Conservation (phyloP, 2,113 vertebrate species). For the Atlantisia rogersi region DNA sequence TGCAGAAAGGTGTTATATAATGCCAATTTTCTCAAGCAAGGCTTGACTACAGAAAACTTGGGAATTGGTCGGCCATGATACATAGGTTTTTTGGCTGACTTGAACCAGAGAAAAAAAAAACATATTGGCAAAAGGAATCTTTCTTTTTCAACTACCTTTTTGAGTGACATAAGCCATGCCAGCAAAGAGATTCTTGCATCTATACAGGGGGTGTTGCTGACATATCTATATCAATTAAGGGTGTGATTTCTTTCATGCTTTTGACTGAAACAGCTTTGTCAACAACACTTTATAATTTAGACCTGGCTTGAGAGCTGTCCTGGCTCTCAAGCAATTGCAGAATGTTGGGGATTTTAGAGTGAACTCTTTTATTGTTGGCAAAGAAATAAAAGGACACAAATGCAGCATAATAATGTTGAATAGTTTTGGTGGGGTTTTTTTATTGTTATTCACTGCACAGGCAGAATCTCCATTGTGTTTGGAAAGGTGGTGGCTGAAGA, state of each 20-base stretch:
- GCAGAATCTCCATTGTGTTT: conserved; percentile 12
- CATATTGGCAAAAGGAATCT: not conserved
- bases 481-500: conserved; percentile 27
- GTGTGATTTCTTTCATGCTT: conserved; percentile 60
- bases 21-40: not conserved
- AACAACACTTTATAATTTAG: conserved; percentile 65
- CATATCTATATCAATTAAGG: conserved; percentile 58
- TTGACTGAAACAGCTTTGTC: conserved; percentile 51
- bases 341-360: conserved; percentile 22
- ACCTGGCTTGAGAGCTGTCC: conserved; percentile 57
- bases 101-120: not conserved
- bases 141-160: conserved; percentile 26
- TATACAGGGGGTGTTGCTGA: conserved; percentile 49
- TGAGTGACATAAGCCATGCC: conserved; percentile 36
- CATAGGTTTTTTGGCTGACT: not conserved
- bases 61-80: not conserved
- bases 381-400: conserved; percentile 11
- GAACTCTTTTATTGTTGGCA: conserved; percentile 25
- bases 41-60: not conserved
- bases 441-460: conserved; percentile 28
- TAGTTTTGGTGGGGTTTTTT: not conserved
- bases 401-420: not conserved
- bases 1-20: not conserved
- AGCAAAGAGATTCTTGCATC: conserved; percentile 43
- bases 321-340: conserved; percentile 35